A percentile compares a stretch with the other conserved stretches of the same genome.
Evolutionary conservation across 2,888 invertebrate genomes (phyloP).

Genomic region (Caenorhabditis sp.): DNA sequence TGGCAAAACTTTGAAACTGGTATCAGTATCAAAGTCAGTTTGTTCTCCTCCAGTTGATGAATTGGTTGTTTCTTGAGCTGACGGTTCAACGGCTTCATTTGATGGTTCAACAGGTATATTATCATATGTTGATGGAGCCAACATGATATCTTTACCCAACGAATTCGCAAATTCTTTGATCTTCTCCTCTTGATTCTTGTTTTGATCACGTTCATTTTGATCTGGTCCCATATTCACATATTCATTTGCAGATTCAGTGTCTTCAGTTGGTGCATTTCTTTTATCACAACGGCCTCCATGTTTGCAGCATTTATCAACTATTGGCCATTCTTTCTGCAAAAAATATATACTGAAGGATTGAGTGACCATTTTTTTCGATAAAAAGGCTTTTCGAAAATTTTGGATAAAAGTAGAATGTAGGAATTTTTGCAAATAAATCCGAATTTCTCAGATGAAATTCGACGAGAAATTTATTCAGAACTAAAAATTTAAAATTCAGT

Average conservation of each 20-base stretch:
- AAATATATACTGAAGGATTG: background rate
- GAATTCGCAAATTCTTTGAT: background rate
- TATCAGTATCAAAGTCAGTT: background rate
- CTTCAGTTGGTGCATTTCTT: background rate
- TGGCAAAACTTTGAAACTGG: background rate
- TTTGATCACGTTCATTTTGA: background rate
- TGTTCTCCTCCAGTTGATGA: too few relatives aligned
- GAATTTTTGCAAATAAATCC: too few relatives aligned
- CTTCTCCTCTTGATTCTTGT: background rate
- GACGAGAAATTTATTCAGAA: too few relatives aligned
- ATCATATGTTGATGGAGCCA: background rate
- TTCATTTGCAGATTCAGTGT: background rate
- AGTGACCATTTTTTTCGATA: too few relatives aligned
- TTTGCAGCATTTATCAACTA: background rate
- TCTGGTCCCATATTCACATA: background rate
- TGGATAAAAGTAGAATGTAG: too few relatives aligned
- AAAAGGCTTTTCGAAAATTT: too few relatives aligned
- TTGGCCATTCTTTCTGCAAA: background rate
- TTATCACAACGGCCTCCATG: background rate
- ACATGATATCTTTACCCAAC: background rate
- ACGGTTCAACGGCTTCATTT: background rate
- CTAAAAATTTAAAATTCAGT: too few relatives aligned
- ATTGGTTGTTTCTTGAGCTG: background rate
- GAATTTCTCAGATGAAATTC: too few relatives aligned
- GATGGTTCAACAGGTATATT: background rate